Evolutionary conservation across 2,888 invertebrate genomes (phyloP).

Genomic region (Lampropteryx suffumata): DNA sequence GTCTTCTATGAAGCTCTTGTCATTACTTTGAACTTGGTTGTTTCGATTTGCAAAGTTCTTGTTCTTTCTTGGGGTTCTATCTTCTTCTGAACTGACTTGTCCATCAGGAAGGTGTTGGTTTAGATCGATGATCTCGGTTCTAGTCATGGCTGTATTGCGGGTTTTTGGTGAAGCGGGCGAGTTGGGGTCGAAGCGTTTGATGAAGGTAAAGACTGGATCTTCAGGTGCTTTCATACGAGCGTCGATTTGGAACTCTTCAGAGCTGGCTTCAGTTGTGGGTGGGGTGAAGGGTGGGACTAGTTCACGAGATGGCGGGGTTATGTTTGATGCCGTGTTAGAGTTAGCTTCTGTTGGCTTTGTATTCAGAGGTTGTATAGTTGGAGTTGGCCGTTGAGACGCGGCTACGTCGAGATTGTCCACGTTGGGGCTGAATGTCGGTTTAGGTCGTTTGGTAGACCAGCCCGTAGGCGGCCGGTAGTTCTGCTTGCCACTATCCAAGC

Average conservation of each 20-base stretch:
- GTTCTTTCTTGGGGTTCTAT: constrained; percentile 57
- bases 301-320: constrained; percentile 52
- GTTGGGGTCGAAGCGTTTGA: constrained; percentile 75
- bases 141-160: constrained; percentile 54
- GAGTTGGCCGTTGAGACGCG: constrained; percentile 52
- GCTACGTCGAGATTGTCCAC: constrained; percentile 47
- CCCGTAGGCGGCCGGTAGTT: constrained; percentile 79
- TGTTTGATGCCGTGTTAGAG: constrained; percentile 22
- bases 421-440: constrained; percentile 27
- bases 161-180: constrained; percentile 64
- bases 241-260: constrained; percentile 47
- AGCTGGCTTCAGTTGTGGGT: constrained; percentile 47
- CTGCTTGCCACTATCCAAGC: constrained; percentile 66
- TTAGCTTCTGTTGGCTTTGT: constrained; percentile 18
- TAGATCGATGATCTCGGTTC: constrained; percentile 64
- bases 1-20: constrained; percentile 49
- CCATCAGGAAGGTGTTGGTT: constrained; percentile 67
- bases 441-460: constrained; percentile 75
- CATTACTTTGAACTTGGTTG: constrained; percentile 55
- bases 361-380: constrained; percentile 49
- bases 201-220: constrained; percentile 68
- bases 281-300: constrained; percentile 55
- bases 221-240: constrained; percentile 38
- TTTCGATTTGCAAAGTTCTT: constrained; percentile 57
- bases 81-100: constrained; percentile 69